Evolutionary conservation across 1,140 invertebrate species (phyloP).

Genomic region (Hylyphantes graminicola): DNA sequence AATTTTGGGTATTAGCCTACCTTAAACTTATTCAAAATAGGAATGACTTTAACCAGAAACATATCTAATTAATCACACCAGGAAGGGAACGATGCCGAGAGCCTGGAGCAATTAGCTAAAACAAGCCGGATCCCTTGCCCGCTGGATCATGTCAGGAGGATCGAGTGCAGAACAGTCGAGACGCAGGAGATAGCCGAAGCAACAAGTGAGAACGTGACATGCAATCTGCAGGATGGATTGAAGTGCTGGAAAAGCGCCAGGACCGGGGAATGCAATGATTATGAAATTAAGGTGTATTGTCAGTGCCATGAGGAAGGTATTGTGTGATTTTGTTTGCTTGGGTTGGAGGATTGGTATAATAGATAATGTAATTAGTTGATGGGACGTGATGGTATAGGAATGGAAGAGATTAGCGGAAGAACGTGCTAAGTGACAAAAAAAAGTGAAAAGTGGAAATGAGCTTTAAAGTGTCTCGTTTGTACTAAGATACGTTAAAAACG

Average conservation of each 20-base stretch:
- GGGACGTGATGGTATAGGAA: too few species aligned
- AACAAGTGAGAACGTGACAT: background rate
- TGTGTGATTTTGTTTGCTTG: background rate
- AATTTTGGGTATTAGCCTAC: too few species aligned
- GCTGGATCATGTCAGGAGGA: background rate
- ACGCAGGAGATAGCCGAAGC: conserved; percentile 5
- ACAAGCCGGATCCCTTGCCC: conserved; percentile 18
- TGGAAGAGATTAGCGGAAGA: too few species aligned
- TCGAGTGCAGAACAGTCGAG: conserved; percentile 17
- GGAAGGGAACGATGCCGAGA: conserved; percentile 30
- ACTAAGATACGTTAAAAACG: too few species aligned
- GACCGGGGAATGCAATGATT: conserved; percentile 66
- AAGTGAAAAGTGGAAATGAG: too few species aligned
- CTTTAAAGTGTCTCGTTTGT: too few species aligned
- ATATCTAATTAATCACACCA: background rate
- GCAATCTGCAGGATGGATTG: conserved; percentile 2
- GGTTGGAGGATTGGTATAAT: too few species aligned
- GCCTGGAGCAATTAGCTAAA: background rate
- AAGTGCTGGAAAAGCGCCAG: background rate
- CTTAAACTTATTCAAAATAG: too few species aligned
- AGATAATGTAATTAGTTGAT: too few species aligned
- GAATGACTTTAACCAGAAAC: too few species aligned
- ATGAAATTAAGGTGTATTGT: conserved; percentile 69
- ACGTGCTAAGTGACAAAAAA: too few species aligned
- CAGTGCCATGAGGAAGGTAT: conserved; percentile 64